These are phyloP conservation scores for Chlorops oryzae DNA, from an alignment of 1,140 invertebrate species.

Conservation along the genomic window DNA sequence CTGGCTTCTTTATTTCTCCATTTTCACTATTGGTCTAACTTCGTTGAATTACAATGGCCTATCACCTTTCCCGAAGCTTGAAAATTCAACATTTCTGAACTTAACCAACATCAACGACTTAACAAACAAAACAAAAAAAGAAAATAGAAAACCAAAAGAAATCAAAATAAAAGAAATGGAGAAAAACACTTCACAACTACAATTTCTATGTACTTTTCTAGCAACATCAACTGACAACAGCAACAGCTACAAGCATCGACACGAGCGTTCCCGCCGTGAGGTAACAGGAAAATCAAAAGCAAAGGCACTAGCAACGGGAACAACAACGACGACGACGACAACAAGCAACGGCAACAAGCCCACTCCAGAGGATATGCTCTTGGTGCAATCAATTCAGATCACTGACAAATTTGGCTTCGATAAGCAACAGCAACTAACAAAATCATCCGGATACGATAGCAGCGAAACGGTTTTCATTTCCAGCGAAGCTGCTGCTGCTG, in stretches of 20 bases:
- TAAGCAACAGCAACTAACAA: conserved; percentile 45
- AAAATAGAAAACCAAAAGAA: too few relatives aligned
- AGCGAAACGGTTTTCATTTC: conserved; percentile 56
- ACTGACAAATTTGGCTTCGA: conserved; percentile 83
- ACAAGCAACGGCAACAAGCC: conserved; percentile 39
- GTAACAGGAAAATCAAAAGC: background rate
- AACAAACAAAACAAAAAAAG: too few relatives aligned
- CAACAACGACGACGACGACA: conserved; percentile 26
- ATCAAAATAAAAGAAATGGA: too few relatives aligned
- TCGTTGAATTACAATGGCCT: too few relatives aligned
- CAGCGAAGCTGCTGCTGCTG: conserved; percentile 47
- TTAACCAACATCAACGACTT: too few relatives aligned
- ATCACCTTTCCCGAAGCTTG: too few relatives aligned
- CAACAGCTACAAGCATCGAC: conserved; percentile 4
- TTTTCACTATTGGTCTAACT: too few relatives aligned
- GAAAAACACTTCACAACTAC: too few relatives aligned
- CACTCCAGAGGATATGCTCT: conserved; percentile 68
- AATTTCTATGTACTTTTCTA: too few relatives aligned
- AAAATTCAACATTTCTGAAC: too few relatives aligned
- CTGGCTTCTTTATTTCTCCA: too few relatives aligned
- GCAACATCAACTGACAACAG: conserved; percentile 4
- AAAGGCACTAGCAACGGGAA: too few relatives aligned
- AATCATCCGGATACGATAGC: conserved; percentile 36
- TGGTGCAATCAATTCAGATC: conserved; percentile 86
- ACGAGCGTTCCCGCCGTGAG: conserved; percentile 37